Base-by-base conservation (phyloP, 1,140 invertebrate genomes). In the Neotoxoptera formosana region DNA sequence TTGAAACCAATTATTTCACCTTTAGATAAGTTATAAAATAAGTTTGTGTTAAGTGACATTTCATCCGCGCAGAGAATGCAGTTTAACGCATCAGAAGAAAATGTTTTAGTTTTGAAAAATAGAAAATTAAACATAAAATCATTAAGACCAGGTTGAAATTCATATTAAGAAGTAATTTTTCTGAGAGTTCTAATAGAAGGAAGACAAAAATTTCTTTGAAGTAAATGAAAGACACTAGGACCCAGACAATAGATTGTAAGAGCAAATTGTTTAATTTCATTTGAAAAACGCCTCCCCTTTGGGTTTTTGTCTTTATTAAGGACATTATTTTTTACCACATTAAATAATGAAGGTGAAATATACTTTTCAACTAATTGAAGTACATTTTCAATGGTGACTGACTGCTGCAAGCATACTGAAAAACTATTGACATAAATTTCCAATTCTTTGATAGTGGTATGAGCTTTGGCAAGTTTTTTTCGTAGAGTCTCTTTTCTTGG, bases 41-140 rank as follows among this genome's bases (percentile, higher is more conserved):
- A 7, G 86, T 93, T 17, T 25, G 76, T 93, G 53, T 84, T 93
- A 2, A 93, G 11, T 30, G 67, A 17, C 41, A 93, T 93, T 53
- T 93, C 81, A 25, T 93, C 91, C 6, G 91, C 81, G 36, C 41
- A 83, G 7, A 93, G 48, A 53, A 84, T 53, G n/a, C 91, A 93
- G 2, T 83, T 21, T 36, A 81, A 25, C 11, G 11, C 51, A 2
- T 81, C 30, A 48, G 36, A 23, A 51, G 30, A 48, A 51, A 93
- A 51, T 34, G 36, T 81, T 36, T 20, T 53, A 23, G 51, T 56
- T 56, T 90, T 90, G 8, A 90, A 90, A 36, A n/a, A 36, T 90
- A 90, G 20, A 90, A 90, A 90, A 20, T 90, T 25, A 56, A 56
- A 90, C 48, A 53, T 51, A 41, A 53, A 90, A 90, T 90, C 48